Conservation (phyloP, 2,113 vertebrate genomes). For the Phodopus roborovskii region DNA sequence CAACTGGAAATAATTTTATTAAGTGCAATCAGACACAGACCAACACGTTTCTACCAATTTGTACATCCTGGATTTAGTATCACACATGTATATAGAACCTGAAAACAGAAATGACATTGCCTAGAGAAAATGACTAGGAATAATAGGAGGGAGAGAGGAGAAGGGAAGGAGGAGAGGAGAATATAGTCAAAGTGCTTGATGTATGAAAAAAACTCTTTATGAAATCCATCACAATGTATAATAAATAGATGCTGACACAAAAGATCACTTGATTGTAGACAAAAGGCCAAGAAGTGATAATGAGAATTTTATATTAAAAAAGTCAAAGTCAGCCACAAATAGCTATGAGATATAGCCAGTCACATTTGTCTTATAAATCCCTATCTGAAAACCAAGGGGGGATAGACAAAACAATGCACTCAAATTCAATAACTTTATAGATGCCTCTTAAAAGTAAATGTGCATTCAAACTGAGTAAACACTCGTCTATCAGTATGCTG, state of each 20-base stretch:
- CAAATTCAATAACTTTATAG: slow-evolving; percentile 21
- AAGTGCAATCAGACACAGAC: neutral
- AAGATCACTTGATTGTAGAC: neutral
- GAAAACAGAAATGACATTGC: neutral
- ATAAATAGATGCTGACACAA: neutral
- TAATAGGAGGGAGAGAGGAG: neutral
- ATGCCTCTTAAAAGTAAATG: slow-evolving; percentile 31
- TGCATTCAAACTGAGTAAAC: slow-evolving; percentile 13
- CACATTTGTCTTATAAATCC: slow-evolving; percentile 25
- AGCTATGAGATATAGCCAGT: neutral
- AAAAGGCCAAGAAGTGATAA: neutral
- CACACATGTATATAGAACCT: neutral
- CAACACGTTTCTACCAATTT: neutral
- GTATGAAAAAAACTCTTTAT: neutral
- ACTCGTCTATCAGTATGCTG: slow-evolving; percentile 2
- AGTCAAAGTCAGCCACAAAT: slow-evolving; percentile 20
- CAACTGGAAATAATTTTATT: neutral
- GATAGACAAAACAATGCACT: neutral
- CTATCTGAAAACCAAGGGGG: slow-evolving; percentile 14
- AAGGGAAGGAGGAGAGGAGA: neutral
- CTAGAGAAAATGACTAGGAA: neutral
- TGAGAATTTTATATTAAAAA: slow-evolving; percentile 19
- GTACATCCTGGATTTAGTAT: neutral
- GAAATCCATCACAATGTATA: neutral
- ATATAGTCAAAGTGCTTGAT: neutral